phyloP scores from a whole-genome alignment of 2,888 invertebrate species.

The Sycophila texana region DNA sequence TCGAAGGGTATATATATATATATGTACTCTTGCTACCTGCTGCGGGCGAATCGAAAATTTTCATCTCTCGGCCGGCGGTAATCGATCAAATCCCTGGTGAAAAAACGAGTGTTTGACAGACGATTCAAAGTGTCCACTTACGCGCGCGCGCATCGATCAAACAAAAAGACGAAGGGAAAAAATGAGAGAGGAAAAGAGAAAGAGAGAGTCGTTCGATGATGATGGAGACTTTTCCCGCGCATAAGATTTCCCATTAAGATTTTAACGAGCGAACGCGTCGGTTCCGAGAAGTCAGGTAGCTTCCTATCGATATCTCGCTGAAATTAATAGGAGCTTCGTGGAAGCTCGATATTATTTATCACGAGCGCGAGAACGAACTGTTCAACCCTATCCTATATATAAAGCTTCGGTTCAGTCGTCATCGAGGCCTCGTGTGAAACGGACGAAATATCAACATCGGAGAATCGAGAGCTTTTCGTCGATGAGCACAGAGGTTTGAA shows the following conservation, averaged over 20 bases:
- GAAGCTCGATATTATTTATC: neutral
- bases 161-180: neutral
- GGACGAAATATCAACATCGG: no score
- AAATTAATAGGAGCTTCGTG: constrained; percentile 24
- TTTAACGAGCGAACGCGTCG: constrained; percentile 26
- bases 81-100: constrained; percentile 47
- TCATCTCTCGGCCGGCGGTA: constrained; percentile 4
- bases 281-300: neutral
- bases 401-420: no score
- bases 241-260: constrained; percentile 52
- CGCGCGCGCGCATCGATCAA: constrained; percentile 47
- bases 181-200: neutral
- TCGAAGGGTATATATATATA: neutral
- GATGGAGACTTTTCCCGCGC: constrained; percentile 14
- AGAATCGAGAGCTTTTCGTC: no score
- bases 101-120: constrained; percentile 55
- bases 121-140: constrained; percentile 57
- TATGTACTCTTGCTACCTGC: constrained; percentile 53
- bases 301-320: constrained; percentile 25
- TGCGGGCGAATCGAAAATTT: constrained; percentile 43
- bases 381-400: no score
- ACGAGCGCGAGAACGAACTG: no score
- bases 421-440: no score
- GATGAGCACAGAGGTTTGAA: no score
- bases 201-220: neutral